phyloP scores from a whole-genome alignment of 30 jellyfish, hydroid and myxozoan genomes.

The Morbakka virulenta region DNA sequence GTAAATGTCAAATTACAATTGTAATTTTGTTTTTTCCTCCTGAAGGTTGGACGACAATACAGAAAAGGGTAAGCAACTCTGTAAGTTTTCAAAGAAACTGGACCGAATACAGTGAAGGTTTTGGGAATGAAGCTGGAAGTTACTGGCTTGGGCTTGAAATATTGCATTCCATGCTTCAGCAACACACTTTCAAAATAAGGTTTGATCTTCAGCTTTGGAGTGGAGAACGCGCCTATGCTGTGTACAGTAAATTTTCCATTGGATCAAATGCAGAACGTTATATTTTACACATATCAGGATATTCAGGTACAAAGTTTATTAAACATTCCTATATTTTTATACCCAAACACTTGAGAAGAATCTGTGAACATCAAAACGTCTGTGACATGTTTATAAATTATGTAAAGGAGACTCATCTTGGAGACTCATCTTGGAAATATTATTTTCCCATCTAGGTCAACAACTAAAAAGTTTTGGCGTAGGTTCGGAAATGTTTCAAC shows the following conservation, averaged over 20 bases:
- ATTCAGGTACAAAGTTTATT: neutral
- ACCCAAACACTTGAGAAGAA: no score
- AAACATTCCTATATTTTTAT: no score
- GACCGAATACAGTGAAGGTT: neutral
- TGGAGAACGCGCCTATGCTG: neutral
- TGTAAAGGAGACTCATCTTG: no score
- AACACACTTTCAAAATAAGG: neutral
- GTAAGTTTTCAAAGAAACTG: neutral
- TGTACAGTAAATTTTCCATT: neutral
- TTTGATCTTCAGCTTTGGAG: neutral
- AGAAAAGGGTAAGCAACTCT: neutral
- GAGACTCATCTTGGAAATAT: no score
- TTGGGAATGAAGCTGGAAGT: neutral
- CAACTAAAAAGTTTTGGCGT: no score
- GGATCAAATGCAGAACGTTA: neutral
- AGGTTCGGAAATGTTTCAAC: no score
- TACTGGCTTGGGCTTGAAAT: neutral
- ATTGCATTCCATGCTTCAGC: neutral
- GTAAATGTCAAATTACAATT: no score
- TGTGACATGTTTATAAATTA: no score
- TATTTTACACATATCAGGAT: neutral
- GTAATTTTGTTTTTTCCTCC: no score
- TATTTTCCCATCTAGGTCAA: no score
- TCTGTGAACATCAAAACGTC: no score
- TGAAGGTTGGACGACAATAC: neutral